A percentile compares a stretch with the other conserved stretches of the same genome.
Evolutionary conservation across 1,140 invertebrate species (phyloP).

Genomic region (Pseudomyrmex concolor): DNA sequence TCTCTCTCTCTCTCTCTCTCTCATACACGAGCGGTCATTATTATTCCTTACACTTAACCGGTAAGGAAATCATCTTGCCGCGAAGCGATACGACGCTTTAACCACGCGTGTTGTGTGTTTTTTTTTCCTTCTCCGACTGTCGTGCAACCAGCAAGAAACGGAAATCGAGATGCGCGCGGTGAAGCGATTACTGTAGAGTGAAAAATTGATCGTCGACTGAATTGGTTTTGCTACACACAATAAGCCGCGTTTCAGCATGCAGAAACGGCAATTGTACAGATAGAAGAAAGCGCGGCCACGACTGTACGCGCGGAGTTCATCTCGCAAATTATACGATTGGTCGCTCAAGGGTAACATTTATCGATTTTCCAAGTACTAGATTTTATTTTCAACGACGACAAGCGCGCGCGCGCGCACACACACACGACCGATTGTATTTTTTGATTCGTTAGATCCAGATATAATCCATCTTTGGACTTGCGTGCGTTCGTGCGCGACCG

Average conservation of each 20-base stretch:
- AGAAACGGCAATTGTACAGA: conserved; percentile 31
- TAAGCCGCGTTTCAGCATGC: not conserved
- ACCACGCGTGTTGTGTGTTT: not conserved
- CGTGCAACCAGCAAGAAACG: conserved; percentile 27
- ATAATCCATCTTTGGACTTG: not conserved
- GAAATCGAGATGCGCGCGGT: conserved; percentile 29
- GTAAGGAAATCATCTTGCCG: conserved; percentile 51
- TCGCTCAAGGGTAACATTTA: conserved; percentile 38
- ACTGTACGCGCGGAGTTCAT: not conserved
- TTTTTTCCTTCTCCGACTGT: too few relatives aligned
- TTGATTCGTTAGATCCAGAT: not conserved
- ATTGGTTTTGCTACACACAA: not conserved
- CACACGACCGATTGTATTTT: conserved; percentile 4
- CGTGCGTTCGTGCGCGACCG: not conserved
- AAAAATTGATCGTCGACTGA: conserved; percentile 42
- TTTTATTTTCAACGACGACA: conserved; percentile 4
- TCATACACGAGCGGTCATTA: conserved; percentile 19
- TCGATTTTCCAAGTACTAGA: conserved; percentile 41
- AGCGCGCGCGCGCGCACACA: not conserved
- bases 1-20: too few relatives aligned
- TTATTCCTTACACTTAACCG: conserved; percentile 54
- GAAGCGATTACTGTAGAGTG: conserved; percentile 13
- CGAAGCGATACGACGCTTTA: conserved; percentile 33
- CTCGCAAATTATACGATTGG: conserved; percentile 44
- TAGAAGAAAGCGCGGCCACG: not conserved